Evolutionary conservation across 2,113 vertebrate species (phyloP).

Genomic region (Callospermophilus lateralis): DNA sequence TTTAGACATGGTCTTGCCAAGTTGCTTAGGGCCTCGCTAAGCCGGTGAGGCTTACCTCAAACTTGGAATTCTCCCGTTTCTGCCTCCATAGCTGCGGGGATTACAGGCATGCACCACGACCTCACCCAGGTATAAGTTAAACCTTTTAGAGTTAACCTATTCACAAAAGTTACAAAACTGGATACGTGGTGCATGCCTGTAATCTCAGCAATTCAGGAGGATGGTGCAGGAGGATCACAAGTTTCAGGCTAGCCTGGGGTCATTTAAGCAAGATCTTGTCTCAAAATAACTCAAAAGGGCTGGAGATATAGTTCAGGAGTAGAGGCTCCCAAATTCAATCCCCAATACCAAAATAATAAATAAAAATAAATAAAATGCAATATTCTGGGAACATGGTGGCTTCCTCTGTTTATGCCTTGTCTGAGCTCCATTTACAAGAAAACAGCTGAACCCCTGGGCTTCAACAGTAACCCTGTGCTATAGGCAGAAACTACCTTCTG

Average conservation of each 20-base stretch:
- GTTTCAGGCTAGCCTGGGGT: background rate
- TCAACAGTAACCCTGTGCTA: background rate
- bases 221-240: background rate
- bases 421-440: background rate
- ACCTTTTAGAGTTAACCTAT: background rate
- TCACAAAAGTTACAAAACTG: background rate
- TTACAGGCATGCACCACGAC: too few relatives aligned
- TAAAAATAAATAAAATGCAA: background rate
- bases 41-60: too few relatives aligned
- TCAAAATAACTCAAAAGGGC: background rate
- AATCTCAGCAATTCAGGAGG: background rate
- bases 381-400: background rate
- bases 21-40: too few relatives aligned
- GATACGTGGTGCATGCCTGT: background rate
- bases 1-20: too few relatives aligned
- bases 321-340: background rate
- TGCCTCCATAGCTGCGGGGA: too few relatives aligned
- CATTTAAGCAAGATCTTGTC: background rate
- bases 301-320: background rate
- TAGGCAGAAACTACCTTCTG: too few relatives aligned
- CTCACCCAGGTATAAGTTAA: background rate
- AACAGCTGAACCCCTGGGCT: too few relatives aligned
- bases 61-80: too few relatives aligned
- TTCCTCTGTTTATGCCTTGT: fast-evolving
- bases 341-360: background rate